Evolutionary conservation across 2,797 vertebrate genomes (phyloP).

Genomic region (Cercopithecus diana): DNA sequence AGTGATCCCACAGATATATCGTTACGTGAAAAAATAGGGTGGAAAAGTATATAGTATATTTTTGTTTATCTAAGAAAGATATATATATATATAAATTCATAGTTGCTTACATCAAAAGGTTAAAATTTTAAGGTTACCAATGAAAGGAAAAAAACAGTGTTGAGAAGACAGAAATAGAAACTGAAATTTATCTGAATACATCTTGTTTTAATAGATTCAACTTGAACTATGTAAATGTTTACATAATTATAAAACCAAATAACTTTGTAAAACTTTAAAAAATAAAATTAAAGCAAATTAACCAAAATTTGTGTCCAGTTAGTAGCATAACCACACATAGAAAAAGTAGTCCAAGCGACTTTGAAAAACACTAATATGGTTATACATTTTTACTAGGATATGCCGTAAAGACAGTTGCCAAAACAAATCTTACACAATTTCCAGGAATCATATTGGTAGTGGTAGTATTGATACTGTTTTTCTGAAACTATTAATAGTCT

Average conservation of each 20-base stretch:
- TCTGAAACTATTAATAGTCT: background rate
- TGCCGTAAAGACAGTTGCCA: background rate
- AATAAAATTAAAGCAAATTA: background rate
- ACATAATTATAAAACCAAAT: background rate
- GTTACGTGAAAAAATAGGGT: background rate
- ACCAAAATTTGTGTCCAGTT: background rate
- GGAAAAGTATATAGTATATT: background rate
- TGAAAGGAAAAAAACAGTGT: background rate
- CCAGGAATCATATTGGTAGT: background rate
- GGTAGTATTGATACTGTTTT: background rate
- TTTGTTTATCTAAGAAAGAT: background rate
- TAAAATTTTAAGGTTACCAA: background rate
- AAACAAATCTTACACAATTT: background rate
- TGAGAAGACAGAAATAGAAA: background rate
- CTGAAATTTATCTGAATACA: background rate
- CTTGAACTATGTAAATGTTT: background rate
- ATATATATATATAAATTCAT: background rate
- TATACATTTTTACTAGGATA: background rate
- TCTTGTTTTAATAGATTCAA: slow-evolving; percentile 23
- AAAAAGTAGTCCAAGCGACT: background rate
- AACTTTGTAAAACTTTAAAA: background rate
- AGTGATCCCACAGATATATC: background rate
- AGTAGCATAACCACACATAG: background rate
- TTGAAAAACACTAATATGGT: background rate
- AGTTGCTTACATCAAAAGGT: background rate